These are phyloP conservation scores for Zaprionus ornatus DNA, from an alignment of 1,140 invertebrate species.

Conservation along the genomic window DNA sequence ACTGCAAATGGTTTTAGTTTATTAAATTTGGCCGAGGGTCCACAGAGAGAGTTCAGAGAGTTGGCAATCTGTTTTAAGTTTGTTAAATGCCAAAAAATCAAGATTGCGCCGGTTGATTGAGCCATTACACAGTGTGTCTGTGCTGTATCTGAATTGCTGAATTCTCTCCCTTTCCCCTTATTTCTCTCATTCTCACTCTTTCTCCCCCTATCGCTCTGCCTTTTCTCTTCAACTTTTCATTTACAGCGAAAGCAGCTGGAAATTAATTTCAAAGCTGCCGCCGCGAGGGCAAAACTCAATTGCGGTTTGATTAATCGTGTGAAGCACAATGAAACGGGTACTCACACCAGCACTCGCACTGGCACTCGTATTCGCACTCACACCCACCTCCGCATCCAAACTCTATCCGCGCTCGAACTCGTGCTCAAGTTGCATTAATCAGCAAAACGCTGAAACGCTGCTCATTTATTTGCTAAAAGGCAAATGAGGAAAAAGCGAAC, in stretches of 20 bases:
- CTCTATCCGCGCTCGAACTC: conserved; percentile 9
- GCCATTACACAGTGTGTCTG: not conserved
- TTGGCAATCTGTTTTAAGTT: conserved; percentile 69
- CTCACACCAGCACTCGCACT: conserved; percentile 11
- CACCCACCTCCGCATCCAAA: not conserved
- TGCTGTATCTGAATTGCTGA: not conserved
- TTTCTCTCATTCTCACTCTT: not conserved
- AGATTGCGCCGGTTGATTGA: conserved; percentile 49
- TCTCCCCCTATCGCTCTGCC: not conserved
- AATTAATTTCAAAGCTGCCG: conserved; percentile 66
- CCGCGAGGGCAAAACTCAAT: conserved; percentile 47
- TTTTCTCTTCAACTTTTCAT: conserved; percentile 61
- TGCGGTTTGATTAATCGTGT: conserved; percentile 76
- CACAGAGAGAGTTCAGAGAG: not conserved
- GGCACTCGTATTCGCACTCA: not conserved
- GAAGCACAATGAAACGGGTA: conserved; percentile 12
- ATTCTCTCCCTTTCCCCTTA: not conserved
- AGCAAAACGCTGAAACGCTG: conserved; percentile 65
- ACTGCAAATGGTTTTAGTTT: conserved; percentile 82
- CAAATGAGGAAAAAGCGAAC: conserved; percentile 57
- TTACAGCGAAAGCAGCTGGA: conserved; percentile 54
- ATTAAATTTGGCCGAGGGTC: conserved; percentile 69
- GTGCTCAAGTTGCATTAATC: conserved; percentile 73
- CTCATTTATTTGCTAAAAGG: conserved; percentile 78
- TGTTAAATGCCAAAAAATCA: conserved; percentile 72